phyloP scores from a whole-genome alignment of 2,888 invertebrate species.

The Polyploca ridens region DNA sequence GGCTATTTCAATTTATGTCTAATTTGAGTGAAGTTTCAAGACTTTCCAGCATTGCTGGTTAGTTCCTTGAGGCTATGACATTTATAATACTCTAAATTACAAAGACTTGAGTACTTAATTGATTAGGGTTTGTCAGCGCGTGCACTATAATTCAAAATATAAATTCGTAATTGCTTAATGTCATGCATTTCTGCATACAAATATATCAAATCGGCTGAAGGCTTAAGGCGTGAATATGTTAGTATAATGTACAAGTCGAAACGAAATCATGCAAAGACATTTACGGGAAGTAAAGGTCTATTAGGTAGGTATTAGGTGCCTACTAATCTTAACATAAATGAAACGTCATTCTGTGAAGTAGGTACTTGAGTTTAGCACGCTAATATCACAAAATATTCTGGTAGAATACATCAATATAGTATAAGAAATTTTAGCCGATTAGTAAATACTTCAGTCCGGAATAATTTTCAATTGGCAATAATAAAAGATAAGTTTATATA shows the following conservation, averaged over 20 bases:
- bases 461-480: background rate
- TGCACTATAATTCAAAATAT: conserved; percentile 3
- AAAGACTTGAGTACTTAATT: conserved; percentile 3
- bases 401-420: too few species aligned
- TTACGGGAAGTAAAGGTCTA: too few species aligned
- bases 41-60: background rate
- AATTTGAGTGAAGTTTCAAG: background rate
- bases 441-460: background rate
- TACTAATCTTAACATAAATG: background rate
- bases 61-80: background rate
- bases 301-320: background rate
- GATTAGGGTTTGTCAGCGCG: conserved; percentile 3
- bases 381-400: too few species aligned
- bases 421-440: too few species aligned
- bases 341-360: conserved; percentile 1
- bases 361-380: background rate
- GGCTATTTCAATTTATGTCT: background rate
- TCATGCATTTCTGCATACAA: conserved; percentile 9
- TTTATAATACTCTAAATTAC: conserved; percentile 7
- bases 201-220: conserved; percentile 1
- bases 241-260: background rate
- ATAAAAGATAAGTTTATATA: background rate
- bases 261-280: conserved; percentile 5
- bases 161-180: conserved; percentile 5
- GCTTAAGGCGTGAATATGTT: conserved; percentile 9